Base-by-base conservation (phyloP, 2,797 vertebrate species). In the Acomys russatus region DNA sequence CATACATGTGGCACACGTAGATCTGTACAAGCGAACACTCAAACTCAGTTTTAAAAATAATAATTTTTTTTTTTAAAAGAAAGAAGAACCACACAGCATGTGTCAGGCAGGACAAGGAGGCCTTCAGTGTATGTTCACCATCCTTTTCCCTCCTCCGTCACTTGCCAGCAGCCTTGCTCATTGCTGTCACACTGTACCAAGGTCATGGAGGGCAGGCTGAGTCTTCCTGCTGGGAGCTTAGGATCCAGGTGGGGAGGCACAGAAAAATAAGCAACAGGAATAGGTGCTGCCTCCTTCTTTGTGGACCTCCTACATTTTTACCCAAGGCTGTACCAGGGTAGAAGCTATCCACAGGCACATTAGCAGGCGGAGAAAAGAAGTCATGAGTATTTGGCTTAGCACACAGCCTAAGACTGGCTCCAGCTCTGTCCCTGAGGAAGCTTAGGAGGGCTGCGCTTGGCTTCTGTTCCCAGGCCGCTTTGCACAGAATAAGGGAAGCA, bases 171-270 rank as follows among this genome's bases (percentile, higher is more conserved):
- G 28, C 23, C 30, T 18, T 66, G 22, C n/a, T 44, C 68, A 79
- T 56, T 25, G 25, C 51, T 9, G 17, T 20, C 15, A 20, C 0
- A 2, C 0, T 0, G 7, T 4, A 1, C 23, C 61, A 11, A 30
- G 38, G 44, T 38, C 63, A 1, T 63, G 9, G 17, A 74, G 54
- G 70, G 3, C 18, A 63, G 10, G 0, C 54, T 4, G 76, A 12
- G 61, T 78, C 73, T 94, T 54, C 61, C 76, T 54, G 92, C 84
- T 0, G 3, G 54, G 56, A 51, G 86, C 56, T 92, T 30, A 20
- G 28, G 23, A 33, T 17, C n/a, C 66, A 20, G 4, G 0, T 22
- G 0, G 17, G 15, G 35, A 66, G 66, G 35, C 38, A 5, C 28
- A 28, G 20, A 74, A 71, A 71, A 51, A 14, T 1, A 4, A n/a